A percentile compares a stretch with the other conserved stretches of the same genome.
These are phyloP conservation scores for Drosophila subobscura DNA, from an alignment of 1,140 invertebrate species.

Conservation along the genomic window DNA sequence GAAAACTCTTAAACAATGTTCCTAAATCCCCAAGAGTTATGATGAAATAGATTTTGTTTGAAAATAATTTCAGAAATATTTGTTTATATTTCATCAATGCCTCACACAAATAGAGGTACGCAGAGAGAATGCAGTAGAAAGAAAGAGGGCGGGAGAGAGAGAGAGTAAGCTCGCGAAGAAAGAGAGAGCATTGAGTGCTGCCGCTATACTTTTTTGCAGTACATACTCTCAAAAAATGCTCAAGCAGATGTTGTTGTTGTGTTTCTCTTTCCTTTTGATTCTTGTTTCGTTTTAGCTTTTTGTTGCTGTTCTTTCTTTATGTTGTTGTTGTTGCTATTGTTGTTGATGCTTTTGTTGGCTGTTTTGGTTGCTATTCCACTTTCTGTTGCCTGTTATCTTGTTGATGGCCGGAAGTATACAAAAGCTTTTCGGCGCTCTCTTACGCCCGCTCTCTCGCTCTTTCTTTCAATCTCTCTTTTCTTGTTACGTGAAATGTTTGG, in stretches of 20 bases:
- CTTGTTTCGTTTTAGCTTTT: conserved; percentile 5
- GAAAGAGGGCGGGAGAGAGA: neutral
- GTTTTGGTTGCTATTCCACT: conserved; percentile 21
- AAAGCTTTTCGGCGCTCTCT: conserved; percentile 29
- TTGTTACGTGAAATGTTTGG: conserved; percentile 68
- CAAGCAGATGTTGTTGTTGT: conserved; percentile 37
- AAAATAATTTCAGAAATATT: conserved; percentile 48
- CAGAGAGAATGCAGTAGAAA: neutral
- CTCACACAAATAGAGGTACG: neutral
- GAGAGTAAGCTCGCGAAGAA: neutral
- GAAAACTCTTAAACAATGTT: neutral
- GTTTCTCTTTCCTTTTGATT: conserved; percentile 17
- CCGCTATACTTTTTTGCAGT: conserved; percentile 37
- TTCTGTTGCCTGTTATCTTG: conserved; percentile 33
- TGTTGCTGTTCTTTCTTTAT: conserved; percentile 19
- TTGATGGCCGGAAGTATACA: conserved; percentile 49
- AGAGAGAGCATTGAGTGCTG: neutral
- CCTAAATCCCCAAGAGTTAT: neutral
- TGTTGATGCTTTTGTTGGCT: conserved; percentile 25
- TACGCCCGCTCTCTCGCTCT: conserved; percentile 14
- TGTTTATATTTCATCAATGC: conserved; percentile 67
- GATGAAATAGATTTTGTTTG: neutral
- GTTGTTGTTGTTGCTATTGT: conserved; percentile 28
- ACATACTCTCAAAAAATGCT: conserved; percentile 66
- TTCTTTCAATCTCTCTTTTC: conserved; percentile 17